A percentile compares a stretch with the other conserved stretches of the same genome.
Evolutionary conservation across 2,113 vertebrate species (phyloP).

Genomic region (Cercocebus atys): DNA sequence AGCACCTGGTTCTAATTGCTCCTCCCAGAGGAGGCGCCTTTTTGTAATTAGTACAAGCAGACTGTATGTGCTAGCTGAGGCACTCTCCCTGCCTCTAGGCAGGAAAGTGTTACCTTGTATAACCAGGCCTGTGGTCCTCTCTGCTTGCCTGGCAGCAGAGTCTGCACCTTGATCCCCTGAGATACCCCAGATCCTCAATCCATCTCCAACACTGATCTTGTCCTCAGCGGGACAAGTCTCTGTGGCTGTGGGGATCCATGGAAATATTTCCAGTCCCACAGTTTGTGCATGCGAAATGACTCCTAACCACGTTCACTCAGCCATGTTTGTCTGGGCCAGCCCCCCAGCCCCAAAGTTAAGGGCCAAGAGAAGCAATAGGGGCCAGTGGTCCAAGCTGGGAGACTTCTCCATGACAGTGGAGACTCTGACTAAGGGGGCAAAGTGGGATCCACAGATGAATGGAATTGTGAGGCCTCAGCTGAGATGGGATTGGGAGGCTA

Average conservation of each 20-base stretch:
- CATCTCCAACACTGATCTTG: neutral
- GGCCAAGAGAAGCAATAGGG: neutral
- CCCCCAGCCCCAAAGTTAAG: neutral
- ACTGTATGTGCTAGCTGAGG: neutral
- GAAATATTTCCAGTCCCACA: neutral
- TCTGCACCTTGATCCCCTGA: neutral
- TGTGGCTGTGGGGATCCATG: neutral
- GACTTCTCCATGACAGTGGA: neutral
- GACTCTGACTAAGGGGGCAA: neutral
- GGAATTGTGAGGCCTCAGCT: neutral
- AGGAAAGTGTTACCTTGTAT: neutral
- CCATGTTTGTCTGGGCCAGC: neutral
- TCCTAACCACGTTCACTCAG: neutral
- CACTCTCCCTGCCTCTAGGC: neutral
- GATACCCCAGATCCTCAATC: neutral
- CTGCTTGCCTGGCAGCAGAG: neutral
- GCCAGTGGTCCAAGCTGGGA: neutral
- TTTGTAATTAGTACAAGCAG: neutral
- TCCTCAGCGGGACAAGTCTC: neutral
- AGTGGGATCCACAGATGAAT: neutral
- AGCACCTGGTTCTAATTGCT: neutral
- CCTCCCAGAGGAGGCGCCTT: neutral
- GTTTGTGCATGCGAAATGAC: neutral
- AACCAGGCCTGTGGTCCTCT: neutral
- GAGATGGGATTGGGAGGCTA: neutral